Evolutionary conservation across 1,140 invertebrate species (phyloP).

Genomic region (Neodiprion lecontei): DNA sequence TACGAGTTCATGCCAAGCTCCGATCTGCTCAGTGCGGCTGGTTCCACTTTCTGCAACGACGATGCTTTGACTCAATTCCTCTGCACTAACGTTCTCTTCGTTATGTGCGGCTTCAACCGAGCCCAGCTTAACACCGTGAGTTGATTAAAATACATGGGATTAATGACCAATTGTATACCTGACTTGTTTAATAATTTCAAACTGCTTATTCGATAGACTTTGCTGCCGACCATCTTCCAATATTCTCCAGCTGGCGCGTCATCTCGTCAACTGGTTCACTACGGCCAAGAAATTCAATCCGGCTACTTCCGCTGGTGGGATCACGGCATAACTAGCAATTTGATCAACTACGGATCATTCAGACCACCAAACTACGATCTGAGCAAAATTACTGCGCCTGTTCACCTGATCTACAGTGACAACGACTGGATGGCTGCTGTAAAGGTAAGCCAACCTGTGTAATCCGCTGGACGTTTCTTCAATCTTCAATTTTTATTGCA

Average conservation of each 20-base stretch:
- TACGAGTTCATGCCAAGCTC: slow-evolving; percentile 63
- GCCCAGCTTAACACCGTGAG: slow-evolving; percentile 62
- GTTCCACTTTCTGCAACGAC: slow-evolving; percentile 55
- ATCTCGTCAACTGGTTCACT: slow-evolving; percentile 49
- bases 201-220: slow-evolving; percentile 35
- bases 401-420: slow-evolving; percentile 64
- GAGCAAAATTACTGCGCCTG: slow-evolving; percentile 66
- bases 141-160: not conserved
- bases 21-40: slow-evolving; percentile 50
- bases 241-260: slow-evolving; percentile 55
- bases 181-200: not conserved
- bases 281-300: slow-evolving; percentile 57
- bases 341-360: slow-evolving; percentile 50
- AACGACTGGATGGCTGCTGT: slow-evolving; percentile 66
- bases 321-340: slow-evolving; percentile 50
- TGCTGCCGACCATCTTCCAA: slow-evolving; percentile 58
- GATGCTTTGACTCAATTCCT: slow-evolving; percentile 55
- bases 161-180: not conserved
- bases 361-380: slow-evolving; percentile 63
- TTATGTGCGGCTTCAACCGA: slow-evolving; percentile 63
- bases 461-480: slow-evolving; percentile 12
- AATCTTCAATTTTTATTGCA: slow-evolving; percentile 11
- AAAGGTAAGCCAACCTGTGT: slow-evolving; percentile 54
- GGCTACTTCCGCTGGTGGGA: slow-evolving; percentile 52
- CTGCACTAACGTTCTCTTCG: slow-evolving; percentile 66